These are phyloP conservation scores for Papilio dardanus DNA, from an alignment of 1,140 invertebrate species.

Conservation along the genomic window DNA sequence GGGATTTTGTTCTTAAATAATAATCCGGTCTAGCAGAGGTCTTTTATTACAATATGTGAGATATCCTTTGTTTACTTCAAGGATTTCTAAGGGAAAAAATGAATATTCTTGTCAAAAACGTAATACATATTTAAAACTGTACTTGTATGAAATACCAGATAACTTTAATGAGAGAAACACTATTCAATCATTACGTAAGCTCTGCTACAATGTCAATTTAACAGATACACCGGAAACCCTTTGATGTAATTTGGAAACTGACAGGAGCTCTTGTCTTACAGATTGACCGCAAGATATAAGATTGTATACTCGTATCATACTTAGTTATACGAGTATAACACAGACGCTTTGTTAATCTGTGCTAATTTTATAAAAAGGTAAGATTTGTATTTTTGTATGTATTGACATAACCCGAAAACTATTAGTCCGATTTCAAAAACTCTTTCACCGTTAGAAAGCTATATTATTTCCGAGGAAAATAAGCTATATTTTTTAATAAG, in stretches of 20 bases:
- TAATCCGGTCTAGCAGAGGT: conserved; percentile 2
- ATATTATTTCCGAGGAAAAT: too few relatives aligned
- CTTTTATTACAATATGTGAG: conserved; percentile 7
- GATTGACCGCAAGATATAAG: background rate
- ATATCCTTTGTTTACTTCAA: background rate
- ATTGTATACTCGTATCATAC: background rate
- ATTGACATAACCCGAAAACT: too few relatives aligned
- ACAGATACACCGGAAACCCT: background rate
- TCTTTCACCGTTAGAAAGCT: too few relatives aligned
- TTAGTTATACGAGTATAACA: background rate
- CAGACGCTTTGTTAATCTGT: too few relatives aligned
- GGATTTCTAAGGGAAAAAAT: background rate
- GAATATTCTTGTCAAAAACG: background rate
- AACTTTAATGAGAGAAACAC: background rate
- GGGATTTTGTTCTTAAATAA: conserved; percentile 7
- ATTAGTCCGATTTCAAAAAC: too few relatives aligned
- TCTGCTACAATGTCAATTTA: background rate
- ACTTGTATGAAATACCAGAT: background rate
- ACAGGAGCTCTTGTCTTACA: background rate
- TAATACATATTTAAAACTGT: background rate
- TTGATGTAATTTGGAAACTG: conserved; percentile 6
- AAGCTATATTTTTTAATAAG: too few relatives aligned
- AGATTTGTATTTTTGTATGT: too few relatives aligned
- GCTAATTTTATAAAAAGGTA: too few relatives aligned
- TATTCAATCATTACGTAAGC: background rate